A percentile compares a stretch with the other conserved stretches of the same genome.
Conservation (phyloP, 2,113 vertebrate species). For the Cochlearius cochlearius region DNA sequence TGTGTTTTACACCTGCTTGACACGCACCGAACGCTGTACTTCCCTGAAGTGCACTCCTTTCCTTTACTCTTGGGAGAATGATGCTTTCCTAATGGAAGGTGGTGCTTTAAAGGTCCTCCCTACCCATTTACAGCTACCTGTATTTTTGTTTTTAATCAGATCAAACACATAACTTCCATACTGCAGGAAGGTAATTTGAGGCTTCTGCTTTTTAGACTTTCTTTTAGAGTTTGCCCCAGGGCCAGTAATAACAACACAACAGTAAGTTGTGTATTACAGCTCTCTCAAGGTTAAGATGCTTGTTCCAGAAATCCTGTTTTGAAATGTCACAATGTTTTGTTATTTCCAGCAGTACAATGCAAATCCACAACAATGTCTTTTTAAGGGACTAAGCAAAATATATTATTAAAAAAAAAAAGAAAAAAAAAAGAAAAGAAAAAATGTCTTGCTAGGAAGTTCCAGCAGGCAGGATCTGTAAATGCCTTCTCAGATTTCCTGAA, state of each 20-base stretch:
- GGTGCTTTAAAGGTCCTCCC: background rate
- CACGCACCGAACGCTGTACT: background rate
- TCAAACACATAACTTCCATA: background rate
- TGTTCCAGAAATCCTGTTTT: background rate
- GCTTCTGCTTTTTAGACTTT: background rate
- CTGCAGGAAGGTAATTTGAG: background rate
- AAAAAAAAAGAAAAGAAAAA: background rate
- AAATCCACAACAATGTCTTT: background rate
- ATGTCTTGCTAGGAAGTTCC: background rate
- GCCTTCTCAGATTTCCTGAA: background rate
- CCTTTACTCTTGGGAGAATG: background rate
- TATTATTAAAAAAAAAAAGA: background rate
- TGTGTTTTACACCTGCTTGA: background rate
- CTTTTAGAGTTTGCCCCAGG: background rate
- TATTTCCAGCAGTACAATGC: background rate
- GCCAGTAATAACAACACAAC: background rate
- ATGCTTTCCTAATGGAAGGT: background rate
- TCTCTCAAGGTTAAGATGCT: background rate
- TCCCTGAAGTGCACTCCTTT: background rate
- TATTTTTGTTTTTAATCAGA: constrained; percentile 3
- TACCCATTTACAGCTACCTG: background rate
- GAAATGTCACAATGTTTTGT: background rate
- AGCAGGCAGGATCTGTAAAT: background rate
- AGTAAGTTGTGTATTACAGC: background rate
- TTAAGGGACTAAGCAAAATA: background rate